phyloP scores from a whole-genome alignment of 1,140 invertebrate genomes.

The Calycopis cecrops region DNA sequence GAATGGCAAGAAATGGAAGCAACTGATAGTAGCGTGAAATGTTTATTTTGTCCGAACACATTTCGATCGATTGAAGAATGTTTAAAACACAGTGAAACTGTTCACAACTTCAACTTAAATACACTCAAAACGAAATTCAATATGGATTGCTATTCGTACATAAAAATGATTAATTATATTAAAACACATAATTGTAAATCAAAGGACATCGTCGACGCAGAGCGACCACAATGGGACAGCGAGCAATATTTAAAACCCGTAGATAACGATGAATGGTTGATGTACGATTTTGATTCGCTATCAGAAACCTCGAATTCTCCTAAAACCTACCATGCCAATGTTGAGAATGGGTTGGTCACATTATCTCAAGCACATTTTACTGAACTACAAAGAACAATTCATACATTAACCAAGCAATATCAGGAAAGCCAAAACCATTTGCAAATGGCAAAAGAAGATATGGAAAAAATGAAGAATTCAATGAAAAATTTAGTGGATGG shows the following conservation, averaged over 20 bases:
- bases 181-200: conserved; percentile 78
- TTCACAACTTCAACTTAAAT: conserved; percentile 83
- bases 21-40: conserved; percentile 56
- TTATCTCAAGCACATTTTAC: conserved; percentile 78
- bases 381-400: conserved; percentile 79
- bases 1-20: conserved; percentile 73
- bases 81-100: conserved; percentile 74
- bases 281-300: conserved; percentile 79
- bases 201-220: conserved; percentile 71
- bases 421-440: conserved; percentile 75
- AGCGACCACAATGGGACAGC: conserved; percentile 79
- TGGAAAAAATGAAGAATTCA: conserved; percentile 78
- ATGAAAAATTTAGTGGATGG: conserved; percentile 78
- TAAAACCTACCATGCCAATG: conserved; percentile 72
- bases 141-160: conserved; percentile 90
- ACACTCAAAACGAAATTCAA: conserved; percentile 80
- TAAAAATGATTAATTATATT: conserved; percentile 93
- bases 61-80: conserved; percentile 74
- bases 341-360: conserved; percentile 78
- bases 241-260: conserved; percentile 89
- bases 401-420: conserved; percentile 72
- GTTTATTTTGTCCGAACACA: conserved; percentile 77
- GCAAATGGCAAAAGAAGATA: conserved; percentile 78
- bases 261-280: conserved; percentile 88
- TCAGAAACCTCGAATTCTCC: conserved; percentile 50